phyloP scores from a whole-genome alignment of 53 echinoderm and acorn worm species.

The Crossaster papposus region DNA sequence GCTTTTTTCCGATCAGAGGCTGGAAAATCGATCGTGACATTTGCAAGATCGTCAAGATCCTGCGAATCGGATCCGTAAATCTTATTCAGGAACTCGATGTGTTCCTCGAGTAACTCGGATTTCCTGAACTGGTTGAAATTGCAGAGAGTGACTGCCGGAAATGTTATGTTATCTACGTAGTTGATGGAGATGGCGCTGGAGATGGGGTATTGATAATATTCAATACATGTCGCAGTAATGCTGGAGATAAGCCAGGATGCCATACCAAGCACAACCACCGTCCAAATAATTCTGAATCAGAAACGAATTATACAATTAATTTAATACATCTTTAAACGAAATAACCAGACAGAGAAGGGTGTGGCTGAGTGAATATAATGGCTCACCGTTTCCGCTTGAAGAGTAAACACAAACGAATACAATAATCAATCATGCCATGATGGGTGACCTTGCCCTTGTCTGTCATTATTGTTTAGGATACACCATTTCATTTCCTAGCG shows the following conservation, averaged over 20 bases:
- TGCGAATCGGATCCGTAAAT: neutral
- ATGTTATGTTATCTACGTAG: constrained; percentile 40
- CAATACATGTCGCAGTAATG: neutral
- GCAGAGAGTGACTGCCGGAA: constrained; percentile 70
- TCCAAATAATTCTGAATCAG: constrained; percentile 4
- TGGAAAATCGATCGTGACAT: constrained; percentile 4
- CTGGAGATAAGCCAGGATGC: neutral
- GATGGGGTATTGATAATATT: constrained; percentile 12
- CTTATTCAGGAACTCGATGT: neutral
- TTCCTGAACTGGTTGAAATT: constrained; percentile 53
- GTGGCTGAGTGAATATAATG: neutral
- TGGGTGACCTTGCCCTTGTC: neutral
- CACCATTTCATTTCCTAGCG: neutral
- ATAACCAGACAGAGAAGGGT: neutral
- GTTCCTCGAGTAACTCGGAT: neutral
- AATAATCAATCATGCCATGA: neutral
- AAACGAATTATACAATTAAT: neutral
- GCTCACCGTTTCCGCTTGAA: too few species aligned
- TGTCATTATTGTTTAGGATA: neutral
- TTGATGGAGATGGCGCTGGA: constrained; percentile 54
- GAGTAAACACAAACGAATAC: too few species aligned
- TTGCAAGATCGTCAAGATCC: constrained; percentile 14
- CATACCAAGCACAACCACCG: constrained; percentile 1
- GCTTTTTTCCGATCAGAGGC: neutral
- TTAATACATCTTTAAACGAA: neutral